These are phyloP conservation scores for Sitta europaea DNA, from an alignment of 2,113 vertebrate genomes.

Conservation along the genomic window DNA sequence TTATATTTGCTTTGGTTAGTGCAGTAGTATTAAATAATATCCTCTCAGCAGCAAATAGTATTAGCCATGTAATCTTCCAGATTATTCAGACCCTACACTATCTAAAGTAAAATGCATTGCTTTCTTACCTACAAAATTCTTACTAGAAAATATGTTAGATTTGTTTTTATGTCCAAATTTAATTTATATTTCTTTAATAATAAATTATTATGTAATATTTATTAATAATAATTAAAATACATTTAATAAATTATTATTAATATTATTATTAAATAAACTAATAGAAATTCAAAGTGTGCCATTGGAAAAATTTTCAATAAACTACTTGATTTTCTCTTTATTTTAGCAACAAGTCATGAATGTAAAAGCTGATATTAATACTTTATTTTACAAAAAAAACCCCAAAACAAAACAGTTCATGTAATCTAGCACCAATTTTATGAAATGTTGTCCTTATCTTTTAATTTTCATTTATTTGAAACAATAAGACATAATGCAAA, in stretches of 20 bases:
- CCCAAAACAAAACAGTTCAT: no score
- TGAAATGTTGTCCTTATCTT: background rate
- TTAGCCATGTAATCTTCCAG: background rate
- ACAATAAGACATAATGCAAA: background rate
- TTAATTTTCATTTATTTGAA: background rate
- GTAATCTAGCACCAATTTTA: background rate
- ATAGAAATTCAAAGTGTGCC: rapidly evolving
- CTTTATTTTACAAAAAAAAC: background rate
- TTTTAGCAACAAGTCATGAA: background rate
- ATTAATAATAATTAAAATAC: no score
- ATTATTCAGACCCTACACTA: background rate
- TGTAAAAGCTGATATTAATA: background rate
- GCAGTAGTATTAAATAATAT: background rate
- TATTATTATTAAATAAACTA: no score
- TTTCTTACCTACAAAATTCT: background rate
- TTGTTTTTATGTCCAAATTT: background rate
- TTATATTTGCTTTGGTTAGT: background rate
- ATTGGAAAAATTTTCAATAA: background rate
- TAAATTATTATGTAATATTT: no score
- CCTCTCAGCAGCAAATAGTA: background rate
- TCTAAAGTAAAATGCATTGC: background rate
- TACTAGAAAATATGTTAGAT: background rate
- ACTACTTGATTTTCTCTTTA: background rate
- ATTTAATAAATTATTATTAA: no score
- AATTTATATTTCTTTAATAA: no score